These are phyloP conservation scores for Tenebrosternarchus preto DNA, from an alignment of 2,113 vertebrate species.

Conservation along the genomic window DNA sequence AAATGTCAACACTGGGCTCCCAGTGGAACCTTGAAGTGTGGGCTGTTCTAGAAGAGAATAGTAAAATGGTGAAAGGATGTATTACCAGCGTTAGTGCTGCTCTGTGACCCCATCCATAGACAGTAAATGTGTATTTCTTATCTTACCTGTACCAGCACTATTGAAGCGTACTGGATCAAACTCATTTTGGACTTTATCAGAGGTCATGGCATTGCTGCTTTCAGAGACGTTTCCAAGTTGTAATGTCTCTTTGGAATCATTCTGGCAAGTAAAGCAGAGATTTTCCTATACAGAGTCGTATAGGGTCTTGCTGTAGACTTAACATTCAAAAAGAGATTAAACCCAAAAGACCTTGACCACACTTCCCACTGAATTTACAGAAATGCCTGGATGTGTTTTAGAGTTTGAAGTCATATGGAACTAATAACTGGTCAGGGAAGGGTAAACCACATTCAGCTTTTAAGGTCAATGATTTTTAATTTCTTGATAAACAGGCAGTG, in stretches of 20 bases:
- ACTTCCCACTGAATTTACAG: background rate
- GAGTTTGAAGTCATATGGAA: background rate
- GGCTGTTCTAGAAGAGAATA: background rate
- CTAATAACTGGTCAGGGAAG: no score
- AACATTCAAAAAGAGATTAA: background rate
- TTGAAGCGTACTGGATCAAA: background rate
- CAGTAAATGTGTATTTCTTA: background rate
- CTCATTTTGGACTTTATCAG: background rate
- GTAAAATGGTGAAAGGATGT: background rate
- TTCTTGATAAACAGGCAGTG: no score
- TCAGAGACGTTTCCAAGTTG: background rate
- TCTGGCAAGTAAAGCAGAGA: background rate
- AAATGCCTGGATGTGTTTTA: background rate
- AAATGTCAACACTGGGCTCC: background rate
- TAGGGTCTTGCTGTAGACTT: background rate
- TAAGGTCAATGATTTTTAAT: no score
- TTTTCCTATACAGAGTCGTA: background rate
- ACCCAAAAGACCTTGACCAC: background rate
- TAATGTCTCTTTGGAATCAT: background rate
- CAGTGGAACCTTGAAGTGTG: background rate
- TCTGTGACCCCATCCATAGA: background rate
- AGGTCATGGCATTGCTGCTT: background rate
- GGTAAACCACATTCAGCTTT: no score
- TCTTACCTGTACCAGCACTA: background rate
- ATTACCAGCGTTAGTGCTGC: no score